These are phyloP conservation scores for Acrobeloides nanus DNA, from an alignment of 2,888 invertebrate genomes.

Conservation along the genomic window DNA sequence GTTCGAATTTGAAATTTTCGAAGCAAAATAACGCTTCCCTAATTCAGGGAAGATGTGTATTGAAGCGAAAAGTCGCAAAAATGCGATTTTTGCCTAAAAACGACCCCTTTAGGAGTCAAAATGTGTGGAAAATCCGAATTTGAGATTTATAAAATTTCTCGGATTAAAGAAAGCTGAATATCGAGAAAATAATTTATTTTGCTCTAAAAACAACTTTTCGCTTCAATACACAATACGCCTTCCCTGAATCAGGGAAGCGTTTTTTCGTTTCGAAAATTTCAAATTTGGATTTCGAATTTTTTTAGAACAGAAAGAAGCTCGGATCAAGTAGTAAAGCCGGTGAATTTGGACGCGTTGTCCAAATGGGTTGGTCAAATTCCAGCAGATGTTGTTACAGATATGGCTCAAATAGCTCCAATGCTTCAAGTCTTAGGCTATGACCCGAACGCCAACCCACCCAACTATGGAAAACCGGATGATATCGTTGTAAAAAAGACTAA, in stretches of 20 bases:
- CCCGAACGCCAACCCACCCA: conserved; percentile 88
- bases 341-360: conserved; percentile 78
- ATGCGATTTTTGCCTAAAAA: no score
- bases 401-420: conserved; percentile 53
- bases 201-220: no score
- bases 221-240: no score
- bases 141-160: neutral
- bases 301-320: conserved; percentile 88
- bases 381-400: conserved; percentile 74
- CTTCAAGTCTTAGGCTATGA: conserved; percentile 67
- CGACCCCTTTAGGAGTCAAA: no score
- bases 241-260: no score
- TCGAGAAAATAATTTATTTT: conserved; percentile 5
- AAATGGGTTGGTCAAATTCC: conserved; percentile 60
- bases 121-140: neutral
- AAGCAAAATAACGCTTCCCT: no score
- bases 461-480: conserved; percentile 62
- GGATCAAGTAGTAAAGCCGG: conserved; percentile 95
- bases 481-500: conserved; percentile 46
- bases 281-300: conserved; percentile 30
- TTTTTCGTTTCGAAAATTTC: no score
- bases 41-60: no score
- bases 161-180: neutral
- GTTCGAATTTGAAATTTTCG: no score
- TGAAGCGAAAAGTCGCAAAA: no score